Percentiles rank a stretch among this genome's conserved stretches.
These are phyloP conservation scores for Drosophila ohnishii DNA, from an alignment of 1,140 invertebrate species.

Conservation along the genomic window DNA sequence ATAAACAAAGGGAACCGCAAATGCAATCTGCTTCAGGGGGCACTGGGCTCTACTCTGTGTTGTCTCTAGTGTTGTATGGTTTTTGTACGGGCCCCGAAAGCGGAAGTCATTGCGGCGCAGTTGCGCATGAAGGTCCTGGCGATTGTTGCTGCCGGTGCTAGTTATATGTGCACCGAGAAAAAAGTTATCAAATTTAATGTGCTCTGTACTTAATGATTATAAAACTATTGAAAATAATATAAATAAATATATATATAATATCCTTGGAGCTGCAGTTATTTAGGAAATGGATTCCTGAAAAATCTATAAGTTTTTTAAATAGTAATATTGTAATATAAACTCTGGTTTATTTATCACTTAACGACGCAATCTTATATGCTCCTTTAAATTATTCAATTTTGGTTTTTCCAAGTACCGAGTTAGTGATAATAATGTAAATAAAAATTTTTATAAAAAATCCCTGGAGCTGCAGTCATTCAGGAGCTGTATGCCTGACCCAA, in stretches of 20 bases:
- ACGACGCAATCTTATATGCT: background rate
- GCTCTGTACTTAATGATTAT: background rate
- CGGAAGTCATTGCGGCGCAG: constrained; percentile 76
- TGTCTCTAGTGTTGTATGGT: constrained; percentile 38
- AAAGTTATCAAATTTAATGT: background rate
- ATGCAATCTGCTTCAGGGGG: constrained; percentile 63
- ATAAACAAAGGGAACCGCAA: constrained; percentile 65
- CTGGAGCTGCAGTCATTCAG: no score
- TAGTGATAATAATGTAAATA: no score
- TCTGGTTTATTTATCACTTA: background rate
- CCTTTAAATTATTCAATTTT: background rate
- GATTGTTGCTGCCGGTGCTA: constrained; percentile 34
- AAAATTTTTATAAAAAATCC: no score
- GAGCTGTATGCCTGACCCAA: no score
- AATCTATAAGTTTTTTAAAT: no score
- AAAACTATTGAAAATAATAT: background rate
- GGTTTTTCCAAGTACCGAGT: constrained; percentile 19
- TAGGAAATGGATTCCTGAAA: no score
- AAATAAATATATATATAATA: no score
- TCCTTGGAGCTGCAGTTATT: no score
- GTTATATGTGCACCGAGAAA: constrained; percentile 39
- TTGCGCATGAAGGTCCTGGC: constrained; percentile 63
- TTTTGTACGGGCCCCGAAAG: constrained; percentile 45
- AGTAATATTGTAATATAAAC: background rate
- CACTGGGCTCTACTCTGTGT: constrained; percentile 1